These are phyloP conservation scores for Margaritifera margaritifera DNA, from an alignment of 2,888 invertebrate genomes.

Conservation along the genomic window DNA sequence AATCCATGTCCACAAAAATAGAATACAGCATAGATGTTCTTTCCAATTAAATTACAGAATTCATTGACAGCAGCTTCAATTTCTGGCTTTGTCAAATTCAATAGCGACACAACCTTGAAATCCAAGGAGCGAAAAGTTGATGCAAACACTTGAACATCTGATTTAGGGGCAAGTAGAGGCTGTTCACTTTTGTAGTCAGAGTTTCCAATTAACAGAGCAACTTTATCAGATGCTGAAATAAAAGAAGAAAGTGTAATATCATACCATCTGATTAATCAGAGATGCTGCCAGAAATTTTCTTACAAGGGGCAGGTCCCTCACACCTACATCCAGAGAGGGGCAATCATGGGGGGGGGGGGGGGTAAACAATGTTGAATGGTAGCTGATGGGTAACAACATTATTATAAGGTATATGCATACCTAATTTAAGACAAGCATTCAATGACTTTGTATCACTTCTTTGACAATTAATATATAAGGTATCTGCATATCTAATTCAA, in stretches of 20 bases:
- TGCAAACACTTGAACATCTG: slow-evolving; percentile 64
- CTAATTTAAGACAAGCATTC: too few relatives aligned
- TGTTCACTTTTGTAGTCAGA: slow-evolving; percentile 71
- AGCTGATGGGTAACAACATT: too few relatives aligned
- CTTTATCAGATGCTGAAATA: slow-evolving; percentile 72
- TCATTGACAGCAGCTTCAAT: slow-evolving; percentile 71
- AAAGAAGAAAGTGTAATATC: neutral
- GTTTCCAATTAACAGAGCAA: slow-evolving; percentile 73
- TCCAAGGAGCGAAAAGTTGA: slow-evolving; percentile 61
- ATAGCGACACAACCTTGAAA: slow-evolving; percentile 73
- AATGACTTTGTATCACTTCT: too few relatives aligned
- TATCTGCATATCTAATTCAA: too few relatives aligned
- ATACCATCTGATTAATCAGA: neutral
- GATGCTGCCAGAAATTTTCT: too few relatives aligned
- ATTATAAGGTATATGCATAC: too few relatives aligned
- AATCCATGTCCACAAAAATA: slow-evolving; percentile 75
- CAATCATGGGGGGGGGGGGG: too few relatives aligned
- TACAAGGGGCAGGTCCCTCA: too few relatives aligned
- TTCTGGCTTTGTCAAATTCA: slow-evolving; percentile 72
- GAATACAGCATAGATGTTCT: slow-evolving; percentile 68
- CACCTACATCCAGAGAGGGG: too few relatives aligned
- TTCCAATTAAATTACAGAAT: slow-evolving; percentile 71
- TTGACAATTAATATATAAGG: too few relatives aligned
- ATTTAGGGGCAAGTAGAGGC: slow-evolving; percentile 57
- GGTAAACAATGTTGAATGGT: too few relatives aligned